Evolutionary conservation across 37 sponge, comb jelly and placozoan species (phyloP).

Genomic region (Dysidea cf. avara): DNA sequence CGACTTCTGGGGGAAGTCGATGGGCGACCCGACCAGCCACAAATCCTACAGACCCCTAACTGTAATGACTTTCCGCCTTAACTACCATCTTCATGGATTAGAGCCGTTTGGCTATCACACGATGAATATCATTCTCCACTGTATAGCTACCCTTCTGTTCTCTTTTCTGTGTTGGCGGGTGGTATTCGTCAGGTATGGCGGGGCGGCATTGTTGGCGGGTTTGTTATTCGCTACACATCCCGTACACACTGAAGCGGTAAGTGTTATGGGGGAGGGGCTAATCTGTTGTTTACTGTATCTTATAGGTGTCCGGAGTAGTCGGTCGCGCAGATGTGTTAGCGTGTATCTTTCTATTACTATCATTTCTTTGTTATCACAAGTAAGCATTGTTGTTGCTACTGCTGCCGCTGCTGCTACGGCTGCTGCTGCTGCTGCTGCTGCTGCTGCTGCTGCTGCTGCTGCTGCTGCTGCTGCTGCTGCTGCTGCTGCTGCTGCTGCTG

Average conservation of each 20-base stretch:
- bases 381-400: constrained; percentile 15
- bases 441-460: too few relatives aligned
- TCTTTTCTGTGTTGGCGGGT: constrained; percentile 45
- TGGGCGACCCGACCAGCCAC: constrained; percentile 73
- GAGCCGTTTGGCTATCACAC: constrained; percentile 80
- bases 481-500: too few relatives aligned
- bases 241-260: constrained; percentile 85
- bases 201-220: constrained; percentile 5
- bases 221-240: constrained; percentile 76
- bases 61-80: constrained; percentile 72
- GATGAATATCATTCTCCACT: constrained; percentile 68
- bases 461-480: too few relatives aligned
- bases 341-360: constrained; percentile 62
- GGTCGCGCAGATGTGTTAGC: constrained; percentile 86
- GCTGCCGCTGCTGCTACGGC: too few relatives aligned
- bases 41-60: constrained; percentile 73
- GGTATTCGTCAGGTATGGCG: background rate
- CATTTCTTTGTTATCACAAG: constrained; percentile 46
- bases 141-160: constrained; percentile 48
- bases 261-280: too few relatives aligned
- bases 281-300: background rate
- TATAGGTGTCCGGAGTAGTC: constrained; percentile 83
- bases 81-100: constrained; percentile 71
- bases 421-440: constrained; percentile 10
- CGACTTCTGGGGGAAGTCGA: constrained; percentile 91